phyloP scores from a whole-genome alignment of 2,113 vertebrate genomes.

The Amia ocellicauda region DNA sequence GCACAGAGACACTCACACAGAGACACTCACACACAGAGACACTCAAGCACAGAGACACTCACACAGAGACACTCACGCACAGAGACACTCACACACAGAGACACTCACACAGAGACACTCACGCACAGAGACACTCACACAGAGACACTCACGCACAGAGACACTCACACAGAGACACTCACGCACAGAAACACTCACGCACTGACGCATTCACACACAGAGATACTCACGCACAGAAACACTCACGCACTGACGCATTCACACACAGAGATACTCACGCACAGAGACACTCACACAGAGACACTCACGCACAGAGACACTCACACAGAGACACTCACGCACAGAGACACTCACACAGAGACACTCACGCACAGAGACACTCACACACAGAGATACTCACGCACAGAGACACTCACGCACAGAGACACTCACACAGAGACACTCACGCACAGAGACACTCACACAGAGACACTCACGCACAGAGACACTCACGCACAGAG shows the following conservation, averaged over 20 bases:
- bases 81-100: background rate
- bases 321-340: background rate
- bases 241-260: background rate
- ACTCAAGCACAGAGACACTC: slow-evolving; percentile 1
- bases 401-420: background rate
- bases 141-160: background rate
- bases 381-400: background rate
- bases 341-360: background rate
- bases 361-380: background rate
- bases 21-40: background rate
- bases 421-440: background rate
- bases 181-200: background rate
- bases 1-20: background rate
- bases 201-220: slow-evolving; percentile 3
- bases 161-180: slow-evolving; percentile 4
- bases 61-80: background rate
- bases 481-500: background rate
- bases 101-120: background rate
- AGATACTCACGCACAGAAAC: background rate
- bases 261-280: background rate
- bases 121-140: background rate
- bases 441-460: slow-evolving; percentile 1
- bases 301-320: background rate
- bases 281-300: background rate
- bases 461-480: too few species aligned